Percentiles rank a stretch among this genome's conserved stretches.
Evolutionary conservation across 2,888 invertebrate species (phyloP).

Genomic region (Anthrax anthrax): DNA sequence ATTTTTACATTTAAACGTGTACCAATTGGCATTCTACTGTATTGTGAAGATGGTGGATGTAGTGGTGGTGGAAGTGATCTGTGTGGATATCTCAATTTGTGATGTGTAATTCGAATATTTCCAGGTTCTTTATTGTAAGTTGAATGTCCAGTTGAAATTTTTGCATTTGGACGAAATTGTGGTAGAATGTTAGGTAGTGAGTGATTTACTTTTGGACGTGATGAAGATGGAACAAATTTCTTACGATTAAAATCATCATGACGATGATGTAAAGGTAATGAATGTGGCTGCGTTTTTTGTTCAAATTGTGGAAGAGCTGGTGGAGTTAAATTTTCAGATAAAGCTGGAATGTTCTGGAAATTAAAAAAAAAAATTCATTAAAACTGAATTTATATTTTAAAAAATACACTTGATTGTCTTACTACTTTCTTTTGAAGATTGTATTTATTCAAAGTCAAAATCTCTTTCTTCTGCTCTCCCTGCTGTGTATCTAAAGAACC

Average conservation of each 20-base stretch:
- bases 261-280: background rate
- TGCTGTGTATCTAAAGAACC: background rate
- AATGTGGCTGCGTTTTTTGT: background rate
- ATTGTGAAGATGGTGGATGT: slow-evolving; percentile 17
- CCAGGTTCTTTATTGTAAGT: slow-evolving; percentile 27
- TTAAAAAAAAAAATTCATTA: slow-evolving; percentile 7
- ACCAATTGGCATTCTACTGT: slow-evolving; percentile 2
- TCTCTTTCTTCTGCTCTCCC: slow-evolving; percentile 25
- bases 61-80: slow-evolving; percentile 17
- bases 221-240: background rate
- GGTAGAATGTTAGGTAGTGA: slow-evolving; percentile 52
- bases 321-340: slow-evolving; percentile 36
- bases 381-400: background rate
- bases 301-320: slow-evolving; percentile 14
- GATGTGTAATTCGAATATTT: slow-evolving; percentile 24
- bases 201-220: background rate
- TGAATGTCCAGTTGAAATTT: slow-evolving; percentile 36
- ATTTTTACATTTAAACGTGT: background rate
- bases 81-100: slow-evolving; percentile 14
- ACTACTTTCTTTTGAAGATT: slow-evolving; percentile 24
- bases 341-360: slow-evolving; percentile 23
- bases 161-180: slow-evolving; percentile 54
- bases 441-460: slow-evolving; percentile 27
- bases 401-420: slow-evolving; percentile 9
- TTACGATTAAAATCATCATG: slow-evolving; percentile 10